Evolutionary conservation across 2,888 invertebrate species (phyloP).

Genomic region (Anagyrus pseudococci): DNA sequence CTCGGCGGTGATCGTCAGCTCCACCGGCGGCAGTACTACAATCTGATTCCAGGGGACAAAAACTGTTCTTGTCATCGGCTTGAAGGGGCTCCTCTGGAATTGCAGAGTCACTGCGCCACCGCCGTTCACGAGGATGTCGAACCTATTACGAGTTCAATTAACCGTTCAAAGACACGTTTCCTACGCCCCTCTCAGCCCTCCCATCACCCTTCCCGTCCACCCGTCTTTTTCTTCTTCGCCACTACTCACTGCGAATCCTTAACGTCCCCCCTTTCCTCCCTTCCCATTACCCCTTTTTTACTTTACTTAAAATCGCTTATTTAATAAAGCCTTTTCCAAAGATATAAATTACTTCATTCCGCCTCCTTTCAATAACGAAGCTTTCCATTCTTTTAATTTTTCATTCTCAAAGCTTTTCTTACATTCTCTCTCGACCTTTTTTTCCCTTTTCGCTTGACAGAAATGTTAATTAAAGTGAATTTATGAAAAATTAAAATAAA

Average conservation of each 20-base stretch:
- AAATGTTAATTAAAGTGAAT: too few species aligned
- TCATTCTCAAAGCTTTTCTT: neutral
- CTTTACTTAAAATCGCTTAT: slow-evolving; percentile 23
- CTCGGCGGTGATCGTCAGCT: slow-evolving; percentile 77
- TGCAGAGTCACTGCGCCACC: slow-evolving; percentile 96
- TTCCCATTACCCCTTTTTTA: slow-evolving; percentile 40
- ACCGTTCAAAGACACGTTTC: slow-evolving; percentile 33
- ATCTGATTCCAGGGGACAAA: slow-evolving; percentile 99
- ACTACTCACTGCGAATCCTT: too few species aligned
- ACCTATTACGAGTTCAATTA: slow-evolving; percentile 69
- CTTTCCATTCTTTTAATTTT: slow-evolving; percentile 2
- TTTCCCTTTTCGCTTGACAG: too few species aligned
- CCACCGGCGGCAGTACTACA: slow-evolving; percentile 87
- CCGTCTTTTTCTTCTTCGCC: too few species aligned
- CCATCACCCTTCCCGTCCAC: slow-evolving; percentile 1
- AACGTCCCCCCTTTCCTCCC: slow-evolving; percentile 5
- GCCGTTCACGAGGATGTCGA: slow-evolving; percentile 98
- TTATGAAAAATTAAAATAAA: too few species aligned
- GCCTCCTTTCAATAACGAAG: slow-evolving; percentile 10
- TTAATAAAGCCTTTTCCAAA: slow-evolving; percentile 27
- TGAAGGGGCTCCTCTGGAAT: slow-evolving; percentile 95
- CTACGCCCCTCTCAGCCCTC: neutral
- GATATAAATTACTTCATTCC: slow-evolving; percentile 22
- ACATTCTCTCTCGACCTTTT: too few species aligned
- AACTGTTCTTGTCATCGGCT: slow-evolving; percentile 84